Evolutionary conservation across 2,113 vertebrate species (phyloP), one percentile per base, ranked within the genome.

Genomic region (Ceuthmochares aereus): DNA sequence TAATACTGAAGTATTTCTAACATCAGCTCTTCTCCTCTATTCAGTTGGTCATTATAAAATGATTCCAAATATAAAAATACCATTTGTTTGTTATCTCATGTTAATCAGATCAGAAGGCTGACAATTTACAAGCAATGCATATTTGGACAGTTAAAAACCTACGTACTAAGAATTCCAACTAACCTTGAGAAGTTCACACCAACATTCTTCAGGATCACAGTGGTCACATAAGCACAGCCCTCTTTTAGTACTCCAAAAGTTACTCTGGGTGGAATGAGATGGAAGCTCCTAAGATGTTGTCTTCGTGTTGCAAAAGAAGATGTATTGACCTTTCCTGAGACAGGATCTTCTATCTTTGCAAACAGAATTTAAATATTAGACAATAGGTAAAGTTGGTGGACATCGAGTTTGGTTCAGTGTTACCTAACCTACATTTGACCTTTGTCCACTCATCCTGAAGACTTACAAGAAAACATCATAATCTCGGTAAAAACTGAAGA

Each of bases 181-280:
- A 95, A 99, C 99, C 99, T 99, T 97, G 98, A 98, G 79, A 98
- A 98, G 87, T 99, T 98, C 36, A 99, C 97, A 2, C 99, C 99
- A 37, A 98, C 80, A 2, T 99, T 99, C 96, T 96, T 99, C 93
- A 99, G 96, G 64, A 96, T 94, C 17, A 99, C 98, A 1, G 91
- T 97, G 37, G 98, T 26, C 14, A 87, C n/a, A 1, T 98, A 98
- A 27, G 91, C 98, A 54, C 96, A 98, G 62, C 98, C 98, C 92
- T 99, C 98, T 96, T 96, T 96, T n/a, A 99, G 97, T 8, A 98
- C 95, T 7, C 99, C 99, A 76, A 99, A 98, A 9, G 89, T 96
- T 34, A 99, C 97, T 0, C 77, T 86, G 10, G 98, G 19, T 6
- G 99, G 99, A 34, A 98, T 97, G 54, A 99, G 97, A 62, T 98